These are phyloP conservation scores for Dendronephthya gigantea DNA, from an alignment of 64 coral and sea anemone genomes.

Conservation along the genomic window DNA sequence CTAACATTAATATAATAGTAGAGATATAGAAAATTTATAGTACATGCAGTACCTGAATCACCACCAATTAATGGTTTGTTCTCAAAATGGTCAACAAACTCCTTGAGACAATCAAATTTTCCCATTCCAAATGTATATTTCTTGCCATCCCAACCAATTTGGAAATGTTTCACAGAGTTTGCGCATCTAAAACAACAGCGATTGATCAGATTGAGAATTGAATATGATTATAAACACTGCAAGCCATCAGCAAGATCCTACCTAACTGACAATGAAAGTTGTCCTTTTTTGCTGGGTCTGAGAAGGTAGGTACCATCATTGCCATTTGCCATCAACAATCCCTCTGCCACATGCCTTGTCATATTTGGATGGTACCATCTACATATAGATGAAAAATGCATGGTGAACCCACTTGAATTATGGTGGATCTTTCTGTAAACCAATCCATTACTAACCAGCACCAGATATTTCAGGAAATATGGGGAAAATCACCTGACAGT, in stretches of 20 bases:
- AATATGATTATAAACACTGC: not conserved
- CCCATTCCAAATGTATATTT: conserved; percentile 99
- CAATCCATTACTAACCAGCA: too few relatives aligned
- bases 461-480: too few relatives aligned
- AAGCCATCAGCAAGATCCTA: not conserved
- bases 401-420: too few relatives aligned
- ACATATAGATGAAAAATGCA: not conserved
- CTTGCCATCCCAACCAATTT: conserved; percentile 84
- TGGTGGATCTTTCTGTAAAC: too few relatives aligned
- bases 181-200: conserved; percentile 64
- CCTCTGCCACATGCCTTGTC: not conserved
- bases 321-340: conserved; percentile 2
- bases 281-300: not conserved
- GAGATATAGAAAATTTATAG: too few relatives aligned
- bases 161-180: conserved; percentile 95
- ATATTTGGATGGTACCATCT: conserved; percentile 15
- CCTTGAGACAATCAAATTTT: conserved; percentile 71
- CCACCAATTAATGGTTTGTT: conserved; percentile 96
- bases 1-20: not conserved
- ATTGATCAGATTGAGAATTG: not conserved
- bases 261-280: not conserved
- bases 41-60: conserved; percentile 55
- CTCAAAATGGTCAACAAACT: conserved; percentile 99
- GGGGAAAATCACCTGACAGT: too few relatives aligned
- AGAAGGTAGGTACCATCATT: not conserved